Evolutionary conservation across 2,113 vertebrate genomes (phyloP).

Genomic region (Ivindomyrus marchei): DNA sequence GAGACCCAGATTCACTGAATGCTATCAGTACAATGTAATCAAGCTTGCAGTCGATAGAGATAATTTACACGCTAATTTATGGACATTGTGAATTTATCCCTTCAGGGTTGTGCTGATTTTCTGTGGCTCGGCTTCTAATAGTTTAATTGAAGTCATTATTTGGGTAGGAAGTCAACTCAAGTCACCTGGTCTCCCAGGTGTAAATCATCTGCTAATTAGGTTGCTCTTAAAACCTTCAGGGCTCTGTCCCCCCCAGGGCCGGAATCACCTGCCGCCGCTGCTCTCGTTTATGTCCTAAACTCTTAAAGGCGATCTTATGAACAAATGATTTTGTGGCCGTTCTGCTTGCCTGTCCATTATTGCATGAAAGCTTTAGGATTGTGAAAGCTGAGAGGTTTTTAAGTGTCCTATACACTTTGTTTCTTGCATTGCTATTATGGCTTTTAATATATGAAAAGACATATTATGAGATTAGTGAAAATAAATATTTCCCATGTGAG

Average conservation of each 20-base stretch:
- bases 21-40: not conserved
- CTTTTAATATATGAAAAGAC: not conserved
- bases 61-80: conserved; percentile 17
- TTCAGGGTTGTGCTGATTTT: not conserved
- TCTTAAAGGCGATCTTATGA: not conserved
- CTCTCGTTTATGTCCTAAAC: not conserved
- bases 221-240: conserved; percentile 7
- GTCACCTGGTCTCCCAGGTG: conserved; percentile 18
- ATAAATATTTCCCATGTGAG: not conserved
- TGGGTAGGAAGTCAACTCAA: conserved; percentile 13
- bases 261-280: not conserved
- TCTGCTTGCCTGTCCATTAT: not conserved
- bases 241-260: not conserved
- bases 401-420: not conserved
- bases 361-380: not conserved
- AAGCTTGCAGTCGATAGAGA: not conserved
- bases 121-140: conserved; percentile 4
- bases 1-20: not conserved
- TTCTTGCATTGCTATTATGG: not conserved
- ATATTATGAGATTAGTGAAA: not conserved
- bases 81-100: not conserved
- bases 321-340: not conserved
- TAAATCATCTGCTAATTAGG: conserved; percentile 11
- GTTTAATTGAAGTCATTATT: conserved; percentile 18
- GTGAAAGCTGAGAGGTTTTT: not conserved